Evolutionary conservation across 2,113 vertebrate genomes (phyloP).

Genomic region (Nestor notabilis): DNA sequence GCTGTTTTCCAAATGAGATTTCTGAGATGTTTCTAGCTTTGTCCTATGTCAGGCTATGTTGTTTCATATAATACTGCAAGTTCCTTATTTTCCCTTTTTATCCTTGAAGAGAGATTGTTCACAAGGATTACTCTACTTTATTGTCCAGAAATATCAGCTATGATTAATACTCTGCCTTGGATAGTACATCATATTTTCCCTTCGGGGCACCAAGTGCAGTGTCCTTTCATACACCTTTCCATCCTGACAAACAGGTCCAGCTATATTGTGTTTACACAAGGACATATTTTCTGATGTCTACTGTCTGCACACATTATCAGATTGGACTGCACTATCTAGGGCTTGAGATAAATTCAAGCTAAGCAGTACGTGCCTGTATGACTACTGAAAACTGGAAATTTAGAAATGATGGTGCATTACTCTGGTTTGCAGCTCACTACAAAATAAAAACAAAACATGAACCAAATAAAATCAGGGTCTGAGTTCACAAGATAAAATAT

Average conservation of each 20-base stretch:
- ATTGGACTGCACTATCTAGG: slow-evolving; percentile 49
- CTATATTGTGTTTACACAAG: slow-evolving; percentile 79
- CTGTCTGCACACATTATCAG: slow-evolving; percentile 57
- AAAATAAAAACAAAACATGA: background rate
- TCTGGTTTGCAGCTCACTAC: background rate
- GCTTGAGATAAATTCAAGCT: slow-evolving; percentile 50
- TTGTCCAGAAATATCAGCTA: slow-evolving; percentile 77
- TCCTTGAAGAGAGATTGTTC: slow-evolving; percentile 78
- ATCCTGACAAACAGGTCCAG: slow-evolving; percentile 75
- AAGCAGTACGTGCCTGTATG: slow-evolving; percentile 20
- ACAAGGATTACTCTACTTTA: slow-evolving; percentile 74
- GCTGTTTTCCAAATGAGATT: slow-evolving; percentile 46
- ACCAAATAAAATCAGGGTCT: background rate
- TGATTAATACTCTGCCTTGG: slow-evolving; percentile 78
- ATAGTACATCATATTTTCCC: slow-evolving; percentile 72
- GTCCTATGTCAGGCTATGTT: background rate
- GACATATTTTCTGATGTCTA: slow-evolving; percentile 68
- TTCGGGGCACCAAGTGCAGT: slow-evolving; percentile 50
- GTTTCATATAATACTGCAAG: slow-evolving; percentile 47
- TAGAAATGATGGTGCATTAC: background rate
- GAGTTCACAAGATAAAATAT: background rate
- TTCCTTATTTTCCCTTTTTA: slow-evolving; percentile 74
- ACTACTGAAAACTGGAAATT: slow-evolving; percentile 27
- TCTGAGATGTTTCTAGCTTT: slow-evolving; percentile 23
- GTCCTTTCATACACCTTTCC: slow-evolving; percentile 74